A percentile compares a stretch with the other conserved stretches of the same genome.
These are phyloP conservation scores for Epizoanthus illoricatus DNA, from an alignment of 92 coral and sea anemone species.

Conservation along the genomic window DNA sequence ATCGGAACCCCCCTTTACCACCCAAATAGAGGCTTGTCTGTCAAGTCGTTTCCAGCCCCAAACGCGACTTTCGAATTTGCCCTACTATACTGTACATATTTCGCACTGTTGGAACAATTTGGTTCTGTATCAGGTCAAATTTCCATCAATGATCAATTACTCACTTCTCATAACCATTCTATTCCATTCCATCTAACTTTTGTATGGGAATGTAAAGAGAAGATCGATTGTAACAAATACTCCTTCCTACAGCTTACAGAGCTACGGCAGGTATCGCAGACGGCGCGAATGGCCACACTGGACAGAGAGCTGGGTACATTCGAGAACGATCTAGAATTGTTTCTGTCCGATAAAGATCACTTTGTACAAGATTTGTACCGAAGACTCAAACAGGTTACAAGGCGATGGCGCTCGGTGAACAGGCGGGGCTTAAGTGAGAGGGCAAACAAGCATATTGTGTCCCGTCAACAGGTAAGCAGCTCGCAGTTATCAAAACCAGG, in stretches of 20 bases:
- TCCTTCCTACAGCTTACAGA: slow-evolving; percentile 61
- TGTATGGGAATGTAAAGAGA: too few species aligned
- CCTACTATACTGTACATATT: too few species aligned
- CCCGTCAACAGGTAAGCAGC: slow-evolving; percentile 65
- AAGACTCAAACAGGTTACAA: slow-evolving; percentile 63
- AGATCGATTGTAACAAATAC: neutral
- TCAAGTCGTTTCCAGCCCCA: too few species aligned
- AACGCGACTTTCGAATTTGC: too few species aligned
- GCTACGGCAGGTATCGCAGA: slow-evolving; percentile 65
- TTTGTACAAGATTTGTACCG: slow-evolving; percentile 71
- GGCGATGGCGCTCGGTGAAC: slow-evolving; percentile 73
- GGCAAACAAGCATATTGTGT: slow-evolving; percentile 55
- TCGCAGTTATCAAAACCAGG: neutral
- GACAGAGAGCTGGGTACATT: slow-evolving; percentile 68
- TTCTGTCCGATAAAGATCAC: slow-evolving; percentile 61
- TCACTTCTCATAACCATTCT: too few species aligned
- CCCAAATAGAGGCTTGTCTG: too few species aligned
- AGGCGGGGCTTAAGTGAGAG: slow-evolving; percentile 60
- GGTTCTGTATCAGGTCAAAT: too few species aligned
- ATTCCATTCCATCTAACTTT: too few species aligned
- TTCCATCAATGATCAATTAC: too few species aligned
- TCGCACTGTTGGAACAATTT: too few species aligned
- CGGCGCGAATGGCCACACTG: slow-evolving; percentile 75
- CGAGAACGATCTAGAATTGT: slow-evolving; percentile 66
- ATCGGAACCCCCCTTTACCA: too few species aligned